Conservation (phyloP, 2,113 vertebrate genomes). For the Chaenocephalus aceratus region DNA sequence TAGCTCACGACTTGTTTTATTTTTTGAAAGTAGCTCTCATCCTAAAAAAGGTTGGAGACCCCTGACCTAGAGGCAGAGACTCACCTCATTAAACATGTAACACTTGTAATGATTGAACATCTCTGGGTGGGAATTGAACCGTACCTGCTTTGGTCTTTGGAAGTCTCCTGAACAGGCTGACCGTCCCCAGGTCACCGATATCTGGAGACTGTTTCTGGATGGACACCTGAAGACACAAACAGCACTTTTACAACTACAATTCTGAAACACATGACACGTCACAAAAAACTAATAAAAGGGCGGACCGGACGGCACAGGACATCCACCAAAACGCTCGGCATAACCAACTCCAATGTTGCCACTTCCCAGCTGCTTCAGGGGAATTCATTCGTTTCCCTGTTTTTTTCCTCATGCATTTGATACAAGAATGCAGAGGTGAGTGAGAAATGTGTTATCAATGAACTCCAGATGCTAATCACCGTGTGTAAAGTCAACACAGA, state of each 20-base stretch:
- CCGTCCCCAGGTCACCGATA: constrained; percentile 95
- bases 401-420: background rate
- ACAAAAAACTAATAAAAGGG: background rate
- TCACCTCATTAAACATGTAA: no score
- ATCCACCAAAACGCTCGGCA: background rate
- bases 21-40: no score
- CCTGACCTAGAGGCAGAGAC: no score
- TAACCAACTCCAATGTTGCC: background rate
- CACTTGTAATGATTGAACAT: no score
- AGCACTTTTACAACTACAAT: background rate
- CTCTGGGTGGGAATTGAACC: background rate
- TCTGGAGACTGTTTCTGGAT: constrained; percentile 98
- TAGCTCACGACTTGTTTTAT: no score
- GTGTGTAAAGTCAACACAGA: background rate
- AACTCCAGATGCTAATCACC: background rate
- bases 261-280: background rate
- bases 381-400: background rate
- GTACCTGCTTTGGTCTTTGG: constrained; percentile 92
- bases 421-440: background rate
- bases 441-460: background rate
- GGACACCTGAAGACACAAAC: constrained; percentile 87
- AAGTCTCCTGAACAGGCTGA: constrained; percentile 91
- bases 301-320: background rate
- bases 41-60: no score
- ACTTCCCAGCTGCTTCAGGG: background rate